Evolutionary conservation across 2,888 invertebrate genomes (phyloP), one percentile per base, ranked within the genome.

Genomic region (Chaitophorus viminalis): DNA sequence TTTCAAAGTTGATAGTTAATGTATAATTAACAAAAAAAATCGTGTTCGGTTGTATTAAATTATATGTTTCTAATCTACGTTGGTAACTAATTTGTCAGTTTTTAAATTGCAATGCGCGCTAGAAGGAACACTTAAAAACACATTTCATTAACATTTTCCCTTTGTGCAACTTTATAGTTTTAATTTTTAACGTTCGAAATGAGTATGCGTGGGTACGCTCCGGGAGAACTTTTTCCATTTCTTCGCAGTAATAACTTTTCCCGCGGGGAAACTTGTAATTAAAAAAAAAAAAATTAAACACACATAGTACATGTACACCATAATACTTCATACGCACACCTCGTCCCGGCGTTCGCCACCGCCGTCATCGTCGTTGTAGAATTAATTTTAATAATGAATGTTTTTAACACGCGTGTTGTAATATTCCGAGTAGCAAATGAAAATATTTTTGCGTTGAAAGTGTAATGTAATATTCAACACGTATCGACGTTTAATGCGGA

Each of bases 281-380:
- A 82, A 82, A 82, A 72, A 70, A 72, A 82, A 46, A 72, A 82
- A 46, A 36, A 8, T 31, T n/a, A 81, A 70, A 21, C 21, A 68
- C 18, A 60, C 29, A 29, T 29, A 0, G 29, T 68, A 46, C 14
- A 5, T 14, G 52, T 1, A 60, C 60, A 60, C 60, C 2, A 14
- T 46, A 11, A n/a, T 11, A 46, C 46, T 14, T n/a, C n/a, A n/a
- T n/a, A 14, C 11, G 46, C 46, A 14, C 46, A 14, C 11, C 2
- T 1, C 14, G 11, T 60, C 25, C 0, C 60, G n/a, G n/a, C n/a
- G 60, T 60, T 29, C 36, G 21, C 29, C 52, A 5, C 60, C 25
- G 8, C 17, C 8, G 17, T 29, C 36, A 18, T 21, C 52, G 25
- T 25, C 25, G 8, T 9, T 3, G 17, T 33, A 70, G 31, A 52